Percentiles rank a stretch among this genome's conserved stretches.
Evolutionary conservation across 2,797 vertebrate genomes (phyloP).

Genomic region (Lophotriccus pileatus): DNA sequence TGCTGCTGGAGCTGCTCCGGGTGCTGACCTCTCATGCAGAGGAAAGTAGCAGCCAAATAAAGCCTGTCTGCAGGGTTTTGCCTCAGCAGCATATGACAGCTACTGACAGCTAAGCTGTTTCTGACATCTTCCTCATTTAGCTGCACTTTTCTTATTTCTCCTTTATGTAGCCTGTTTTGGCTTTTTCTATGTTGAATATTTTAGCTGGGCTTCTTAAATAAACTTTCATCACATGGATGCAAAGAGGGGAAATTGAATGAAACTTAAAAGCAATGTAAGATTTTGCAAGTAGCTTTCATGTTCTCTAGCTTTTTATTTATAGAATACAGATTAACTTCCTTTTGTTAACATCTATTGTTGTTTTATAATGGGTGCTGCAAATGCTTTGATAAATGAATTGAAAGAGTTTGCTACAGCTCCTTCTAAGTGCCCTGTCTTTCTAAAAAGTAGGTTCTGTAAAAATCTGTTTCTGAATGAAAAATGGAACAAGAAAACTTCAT

Average conservation of each 20-base stretch:
- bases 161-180: neutral
- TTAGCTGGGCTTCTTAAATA: neutral
- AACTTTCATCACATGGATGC: neutral
- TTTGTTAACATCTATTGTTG: slow-evolving; percentile 55
- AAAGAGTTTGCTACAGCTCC: slow-evolving; percentile 28
- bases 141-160: neutral
- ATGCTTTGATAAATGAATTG: slow-evolving; percentile 55
- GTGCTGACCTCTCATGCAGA: neutral
- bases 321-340: slow-evolving; percentile 51
- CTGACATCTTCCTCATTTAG: neutral
- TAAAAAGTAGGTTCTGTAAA: neutral
- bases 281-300: slow-evolving; percentile 44
- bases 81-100: neutral
- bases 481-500: slow-evolving; percentile 16
- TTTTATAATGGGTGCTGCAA: slow-evolving; percentile 16
- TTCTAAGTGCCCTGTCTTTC: neutral
- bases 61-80: slow-evolving; percentile 3
- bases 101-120: neutral
- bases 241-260: neutral
- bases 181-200: neutral
- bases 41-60: neutral
- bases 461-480: neutral
- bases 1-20: neutral
- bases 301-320: slow-evolving; percentile 55
- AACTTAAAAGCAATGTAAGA: slow-evolving; percentile 29